Percentiles rank a stretch among this genome's conserved stretches.
These are phyloP conservation scores for Polymixis flavicincta DNA, from an alignment of 2,888 invertebrate species.

Conservation along the genomic window DNA sequence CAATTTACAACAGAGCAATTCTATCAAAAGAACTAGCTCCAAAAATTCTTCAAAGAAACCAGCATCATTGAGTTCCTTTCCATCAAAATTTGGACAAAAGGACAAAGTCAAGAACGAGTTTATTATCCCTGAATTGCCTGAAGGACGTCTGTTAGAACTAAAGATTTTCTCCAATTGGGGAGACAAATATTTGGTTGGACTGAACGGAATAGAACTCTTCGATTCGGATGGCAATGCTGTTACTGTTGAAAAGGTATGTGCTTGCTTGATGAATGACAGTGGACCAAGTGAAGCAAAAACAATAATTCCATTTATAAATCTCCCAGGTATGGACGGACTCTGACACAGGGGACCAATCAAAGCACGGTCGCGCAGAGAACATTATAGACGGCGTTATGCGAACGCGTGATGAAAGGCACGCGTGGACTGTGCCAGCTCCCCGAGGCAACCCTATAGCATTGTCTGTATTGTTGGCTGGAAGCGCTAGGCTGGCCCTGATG, in stretches of 20 bases:
- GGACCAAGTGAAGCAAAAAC: not conserved
- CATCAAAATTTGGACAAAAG: slow-evolving; percentile 69
- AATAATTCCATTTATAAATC: not conserved
- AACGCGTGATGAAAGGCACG: slow-evolving; percentile 94
- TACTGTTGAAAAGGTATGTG: slow-evolving; percentile 90
- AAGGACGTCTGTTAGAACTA: slow-evolving; percentile 92
- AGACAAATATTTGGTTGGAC: slow-evolving; percentile 94
- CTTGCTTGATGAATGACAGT: not conserved
- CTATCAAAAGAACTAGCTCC: slow-evolving; percentile 67
- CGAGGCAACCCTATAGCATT: slow-evolving; percentile 91
- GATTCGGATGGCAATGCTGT: slow-evolving; percentile 91
- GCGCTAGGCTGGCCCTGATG: slow-evolving; percentile 91
- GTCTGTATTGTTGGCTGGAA: slow-evolving; percentile 89
- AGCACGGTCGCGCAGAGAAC: slow-evolving; percentile 91
- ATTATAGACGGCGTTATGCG: slow-evolving; percentile 93
- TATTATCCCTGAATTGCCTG: slow-evolving; percentile 94
- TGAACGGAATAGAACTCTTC: slow-evolving; percentile 95
- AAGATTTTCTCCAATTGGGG: slow-evolving; percentile 95
- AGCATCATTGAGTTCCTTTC: slow-evolving; percentile 73
- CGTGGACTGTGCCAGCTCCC: slow-evolving; percentile 93
- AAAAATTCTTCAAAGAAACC: slow-evolving; percentile 76
- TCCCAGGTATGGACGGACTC: slow-evolving; percentile 92
- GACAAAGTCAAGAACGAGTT: slow-evolving; percentile 88
- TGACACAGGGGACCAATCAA: slow-evolving; percentile 83
- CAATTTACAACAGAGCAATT: slow-evolving; percentile 64